phyloP scores from a whole-genome alignment of 2,888 invertebrate genomes.

The Drosophila antonietae region DNA sequence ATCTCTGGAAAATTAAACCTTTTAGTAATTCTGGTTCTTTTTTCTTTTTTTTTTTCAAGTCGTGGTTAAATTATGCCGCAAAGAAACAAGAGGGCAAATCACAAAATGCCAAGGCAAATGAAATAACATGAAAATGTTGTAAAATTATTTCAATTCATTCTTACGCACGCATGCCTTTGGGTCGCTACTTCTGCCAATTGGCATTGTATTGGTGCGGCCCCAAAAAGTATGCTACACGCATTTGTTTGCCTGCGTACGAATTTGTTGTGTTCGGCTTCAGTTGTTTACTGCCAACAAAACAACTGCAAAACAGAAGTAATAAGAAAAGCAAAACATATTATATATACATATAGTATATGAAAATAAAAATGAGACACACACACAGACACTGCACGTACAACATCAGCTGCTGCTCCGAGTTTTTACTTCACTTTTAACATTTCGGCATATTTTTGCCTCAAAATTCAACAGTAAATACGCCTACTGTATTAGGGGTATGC shows the following conservation, averaged over 20 bases:
- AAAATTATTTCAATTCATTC: constrained; percentile 78
- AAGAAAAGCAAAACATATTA: constrained; percentile 8
- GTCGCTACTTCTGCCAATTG: constrained; percentile 11
- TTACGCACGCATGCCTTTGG: constrained; percentile 63
- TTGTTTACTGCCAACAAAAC: constrained; percentile 50
- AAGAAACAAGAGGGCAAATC: constrained; percentile 10
- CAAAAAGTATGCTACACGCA: constrained; percentile 34
- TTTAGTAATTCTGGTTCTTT: constrained; percentile 46
- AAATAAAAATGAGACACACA: constrained; percentile 18
- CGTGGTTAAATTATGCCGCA: constrained; percentile 66
- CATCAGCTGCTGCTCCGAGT: constrained; percentile 33
- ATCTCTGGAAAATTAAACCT: constrained; percentile 30
- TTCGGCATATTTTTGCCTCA: not conserved
- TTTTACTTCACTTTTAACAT: constrained; percentile 24
- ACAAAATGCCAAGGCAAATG: constrained; percentile 48
- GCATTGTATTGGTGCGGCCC: constrained; percentile 32
- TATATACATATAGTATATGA: not conserved
- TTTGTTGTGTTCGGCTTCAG: constrained; percentile 44
- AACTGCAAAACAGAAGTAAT: not conserved
- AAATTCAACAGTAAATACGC: not conserved
- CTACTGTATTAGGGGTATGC: constrained; percentile 11
- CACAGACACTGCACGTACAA: constrained; percentile 26
- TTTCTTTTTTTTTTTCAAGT: constrained; percentile 23
- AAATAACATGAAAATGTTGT: constrained; percentile 73
- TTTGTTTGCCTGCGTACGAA: constrained; percentile 15